phyloP scores from a whole-genome alignment of 2,113 vertebrate genomes.

The Phalacrocorax aristotelis region DNA sequence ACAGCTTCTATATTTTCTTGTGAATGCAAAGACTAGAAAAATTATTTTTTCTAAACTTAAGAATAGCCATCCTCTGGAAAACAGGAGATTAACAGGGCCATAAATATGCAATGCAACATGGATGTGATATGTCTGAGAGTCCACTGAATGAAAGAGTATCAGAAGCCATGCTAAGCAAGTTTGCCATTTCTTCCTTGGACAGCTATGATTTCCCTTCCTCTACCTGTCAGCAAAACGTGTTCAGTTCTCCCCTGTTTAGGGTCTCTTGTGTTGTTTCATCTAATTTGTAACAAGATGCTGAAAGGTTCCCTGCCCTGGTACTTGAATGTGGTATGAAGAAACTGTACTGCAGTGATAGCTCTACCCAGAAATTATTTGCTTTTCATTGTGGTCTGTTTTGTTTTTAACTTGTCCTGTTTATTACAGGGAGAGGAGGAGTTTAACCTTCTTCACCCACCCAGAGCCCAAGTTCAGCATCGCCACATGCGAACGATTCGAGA shows the following conservation, averaged over 20 bases:
- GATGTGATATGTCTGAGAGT: background rate
- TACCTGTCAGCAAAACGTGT: background rate
- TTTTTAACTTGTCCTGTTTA: background rate
- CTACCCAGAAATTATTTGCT: background rate
- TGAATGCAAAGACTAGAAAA: background rate
- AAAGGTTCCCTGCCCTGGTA: background rate
- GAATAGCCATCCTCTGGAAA: background rate
- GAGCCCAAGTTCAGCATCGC: constrained; percentile 77
- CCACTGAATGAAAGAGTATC: background rate
- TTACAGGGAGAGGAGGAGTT: constrained; percentile 78
- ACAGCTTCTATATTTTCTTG: background rate
- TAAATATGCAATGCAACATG: background rate
- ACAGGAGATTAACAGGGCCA: background rate
- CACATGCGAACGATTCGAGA: constrained; percentile 92
- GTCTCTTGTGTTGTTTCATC: background rate
- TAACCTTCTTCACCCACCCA: constrained; percentile 72
- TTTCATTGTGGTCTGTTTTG: background rate
- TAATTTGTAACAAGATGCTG: background rate
- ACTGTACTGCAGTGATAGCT: background rate
- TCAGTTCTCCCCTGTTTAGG: background rate
- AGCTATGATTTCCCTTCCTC: background rate
- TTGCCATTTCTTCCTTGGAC: background rate
- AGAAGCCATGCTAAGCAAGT: background rate
- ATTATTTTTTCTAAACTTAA: background rate
- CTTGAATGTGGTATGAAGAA: background rate